A percentile compares a stretch with the other conserved stretches of the same genome.
Evolutionary conservation across 2,888 invertebrate genomes (phyloP).

Genomic region (Phania funesta): DNA sequence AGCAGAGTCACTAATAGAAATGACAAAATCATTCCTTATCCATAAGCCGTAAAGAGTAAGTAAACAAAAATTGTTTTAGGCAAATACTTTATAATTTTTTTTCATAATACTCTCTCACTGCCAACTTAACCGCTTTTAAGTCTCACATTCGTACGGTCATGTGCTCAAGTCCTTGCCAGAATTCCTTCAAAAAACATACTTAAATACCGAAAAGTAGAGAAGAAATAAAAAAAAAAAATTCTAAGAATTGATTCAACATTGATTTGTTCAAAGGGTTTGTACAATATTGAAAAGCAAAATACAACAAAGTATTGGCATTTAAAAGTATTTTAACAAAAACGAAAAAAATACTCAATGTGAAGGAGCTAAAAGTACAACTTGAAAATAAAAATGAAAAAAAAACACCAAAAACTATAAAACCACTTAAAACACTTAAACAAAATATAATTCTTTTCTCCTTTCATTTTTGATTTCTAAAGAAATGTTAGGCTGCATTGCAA

Average conservation of each 20-base stretch:
- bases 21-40: slow-evolving; percentile 43
- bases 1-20: neutral
- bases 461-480: slow-evolving; percentile 8
- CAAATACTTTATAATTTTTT: slow-evolving; percentile 36
- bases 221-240: neutral
- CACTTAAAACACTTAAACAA: slow-evolving; percentile 62
- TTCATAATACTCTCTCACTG: slow-evolving; percentile 14
- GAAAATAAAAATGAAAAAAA: neutral
- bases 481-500: slow-evolving; percentile 18
- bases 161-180: neutral
- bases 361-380: slow-evolving; percentile 14
- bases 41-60: slow-evolving; percentile 45
- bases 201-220: neutral
- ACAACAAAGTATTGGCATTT: slow-evolving; percentile 45
- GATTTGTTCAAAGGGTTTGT: slow-evolving; percentile 46
- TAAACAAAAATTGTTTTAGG: slow-evolving; percentile 47
- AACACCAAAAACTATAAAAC: slow-evolving; percentile 53
- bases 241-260: slow-evolving; percentile 33
- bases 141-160: neutral
- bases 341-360: slow-evolving; percentile 15
- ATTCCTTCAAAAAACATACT: neutral
- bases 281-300: slow-evolving; percentile 15
- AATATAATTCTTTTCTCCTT: slow-evolving; percentile 14
- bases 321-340: slow-evolving; percentile 56
- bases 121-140: slow-evolving; percentile 10